Base-by-base conservation (phyloP, 2,888 invertebrate species). In the Apamea monoglypha region DNA sequence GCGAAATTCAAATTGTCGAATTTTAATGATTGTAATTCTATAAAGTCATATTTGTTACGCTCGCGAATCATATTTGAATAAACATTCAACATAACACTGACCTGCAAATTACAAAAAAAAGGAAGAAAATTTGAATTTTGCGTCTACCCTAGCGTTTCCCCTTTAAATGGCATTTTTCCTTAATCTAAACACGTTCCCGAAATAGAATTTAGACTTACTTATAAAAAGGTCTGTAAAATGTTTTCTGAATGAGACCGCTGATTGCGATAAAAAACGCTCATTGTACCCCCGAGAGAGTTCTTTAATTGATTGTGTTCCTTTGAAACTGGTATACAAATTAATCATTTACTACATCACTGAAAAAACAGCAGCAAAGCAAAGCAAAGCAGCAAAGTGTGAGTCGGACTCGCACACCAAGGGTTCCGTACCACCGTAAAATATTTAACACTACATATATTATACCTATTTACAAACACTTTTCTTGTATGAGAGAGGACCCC, bases 301-400 rank as follows among this genome's bases (percentile, higher is more conserved):
- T 77, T 40, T 82, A 82, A 86, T 74, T 86, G 72, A 82, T 86
- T 82, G 47, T 56, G 25, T 8, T 70, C 70, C 40, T 66, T 73
- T 44, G 69, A 68, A 73, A 70, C 69, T 56, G 69, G n/a, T 21
- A 32, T 36, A 67, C 21, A 59, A 81, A 80, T 64, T 32, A 77
- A 50, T 59, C 29, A 32, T 70, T 64, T 83, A n/a, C 25, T 70
- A 59, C 16, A 47, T 32, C 21, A 1, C 10, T 47, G 53, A 47
- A 81, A 14, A 29, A 32, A 32, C 25, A 3, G 10, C 53, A 21
- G 21, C 25, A 2, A 56, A 25, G 25, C n/a, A n/a, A n/a, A n/a
- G n/a, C n/a, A 32, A 56, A 3, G 10, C 53, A 21, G 21, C 25
- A 2, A 56, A 25, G 25, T 21, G 53, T 56, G 25, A 56, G 21